phyloP scores from a whole-genome alignment of 2,888 invertebrate genomes.

The Tinea pellionella region DNA sequence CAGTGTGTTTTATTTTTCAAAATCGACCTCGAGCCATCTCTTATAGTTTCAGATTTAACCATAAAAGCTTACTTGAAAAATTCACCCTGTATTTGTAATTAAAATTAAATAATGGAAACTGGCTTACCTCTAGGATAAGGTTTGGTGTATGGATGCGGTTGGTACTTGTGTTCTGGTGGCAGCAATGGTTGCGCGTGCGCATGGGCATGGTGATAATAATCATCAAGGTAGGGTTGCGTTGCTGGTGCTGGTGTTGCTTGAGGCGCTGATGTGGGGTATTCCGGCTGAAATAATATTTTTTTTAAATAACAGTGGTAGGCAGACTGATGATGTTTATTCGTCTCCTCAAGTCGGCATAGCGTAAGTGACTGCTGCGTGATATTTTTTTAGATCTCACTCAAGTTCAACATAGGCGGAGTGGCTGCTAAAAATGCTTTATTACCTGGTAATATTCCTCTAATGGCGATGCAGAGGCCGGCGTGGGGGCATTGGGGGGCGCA shows the following conservation, averaged over 20 bases:
- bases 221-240: conserved; percentile 74
- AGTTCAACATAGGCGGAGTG: too few species aligned
- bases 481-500: conserved; percentile 36
- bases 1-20: too few species aligned
- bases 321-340: too few species aligned
- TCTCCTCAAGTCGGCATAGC: too few species aligned
- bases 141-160: conserved; percentile 76
- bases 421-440: background rate
- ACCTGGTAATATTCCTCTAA: conserved; percentile 61
- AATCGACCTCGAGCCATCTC: too few species aligned
- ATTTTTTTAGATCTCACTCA: too few species aligned
- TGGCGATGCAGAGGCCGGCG: conserved; percentile 55
- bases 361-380: too few species aligned
- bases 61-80: too few species aligned
- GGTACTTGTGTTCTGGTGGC: conserved; percentile 77
- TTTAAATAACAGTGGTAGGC: conserved; percentile 25
- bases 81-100: too few species aligned
- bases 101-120: too few species aligned
- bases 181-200: conserved; percentile 73
- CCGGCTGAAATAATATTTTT: conserved; percentile 29
- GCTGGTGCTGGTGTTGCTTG: conserved; percentile 63
- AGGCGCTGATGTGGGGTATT: conserved; percentile 50
- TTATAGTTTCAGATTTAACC: too few species aligned
- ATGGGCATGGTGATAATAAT: conserved; percentile 80
- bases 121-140: conserved; percentile 76